Evolutionary conservation across 1,140 invertebrate species (phyloP).

Genomic region (Eurosta solidaginis): DNA sequence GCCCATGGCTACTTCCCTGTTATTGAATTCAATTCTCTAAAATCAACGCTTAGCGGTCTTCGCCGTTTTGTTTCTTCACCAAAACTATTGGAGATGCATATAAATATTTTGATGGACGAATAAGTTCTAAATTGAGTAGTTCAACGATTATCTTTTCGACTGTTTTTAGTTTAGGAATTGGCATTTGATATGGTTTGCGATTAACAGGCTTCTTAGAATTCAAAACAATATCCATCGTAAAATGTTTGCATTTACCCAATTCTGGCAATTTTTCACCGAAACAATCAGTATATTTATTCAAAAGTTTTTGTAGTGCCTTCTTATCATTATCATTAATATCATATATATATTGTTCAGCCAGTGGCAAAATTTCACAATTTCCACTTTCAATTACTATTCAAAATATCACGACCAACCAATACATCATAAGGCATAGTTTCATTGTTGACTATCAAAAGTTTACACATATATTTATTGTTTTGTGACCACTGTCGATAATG

Average conservation of each 20-base stretch:
- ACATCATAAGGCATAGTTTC: too few species aligned
- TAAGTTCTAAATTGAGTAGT: background rate
- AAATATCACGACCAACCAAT: too few species aligned
- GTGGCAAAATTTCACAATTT: too few species aligned
- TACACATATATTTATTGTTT: too few species aligned
- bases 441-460: too few species aligned
- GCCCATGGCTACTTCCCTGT: constrained; percentile 62
- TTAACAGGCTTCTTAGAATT: background rate
- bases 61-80: constrained; percentile 37
- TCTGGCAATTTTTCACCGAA: constrained; percentile 5
- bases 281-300: background rate
- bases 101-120: constrained; percentile 5
- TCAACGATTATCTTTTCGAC: background rate
- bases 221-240: background rate
- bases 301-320: background rate
- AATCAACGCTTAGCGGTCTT: constrained; percentile 51
- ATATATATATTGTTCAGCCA: too few species aligned
- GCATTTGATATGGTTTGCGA: constrained; percentile 15
- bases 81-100: constrained; percentile 34
- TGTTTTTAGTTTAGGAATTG: constrained; percentile 12
- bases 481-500: too few species aligned
- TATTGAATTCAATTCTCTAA: constrained; percentile 54
- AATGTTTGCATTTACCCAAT: background rate
- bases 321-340: too few species aligned
- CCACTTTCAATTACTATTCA: too few species aligned